These are phyloP conservation scores for Micronycteris hirsuta DNA, from an alignment of 2,113 vertebrate species.

Conservation along the genomic window DNA sequence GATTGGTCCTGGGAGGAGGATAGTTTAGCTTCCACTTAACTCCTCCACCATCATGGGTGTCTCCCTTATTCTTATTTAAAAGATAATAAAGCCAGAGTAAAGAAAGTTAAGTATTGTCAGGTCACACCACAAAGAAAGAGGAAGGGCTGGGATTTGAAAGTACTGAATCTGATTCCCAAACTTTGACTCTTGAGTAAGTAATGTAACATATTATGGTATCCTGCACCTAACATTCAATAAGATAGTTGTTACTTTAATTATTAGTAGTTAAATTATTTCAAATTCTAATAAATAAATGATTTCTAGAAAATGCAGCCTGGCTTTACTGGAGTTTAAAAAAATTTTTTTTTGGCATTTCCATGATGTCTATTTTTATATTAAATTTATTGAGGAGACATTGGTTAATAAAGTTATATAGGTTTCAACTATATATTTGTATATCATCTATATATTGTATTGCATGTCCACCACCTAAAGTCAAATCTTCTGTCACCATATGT, in stretches of 20 bases:
- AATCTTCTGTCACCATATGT: neutral
- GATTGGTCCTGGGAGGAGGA: too few species aligned
- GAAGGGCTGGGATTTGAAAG: neutral
- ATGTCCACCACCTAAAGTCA: neutral
- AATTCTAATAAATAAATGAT: neutral
- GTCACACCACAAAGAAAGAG: neutral
- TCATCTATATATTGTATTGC: neutral
- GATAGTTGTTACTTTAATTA: neutral
- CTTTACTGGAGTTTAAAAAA: neutral
- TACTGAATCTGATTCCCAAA: neutral
- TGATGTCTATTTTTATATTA: neutral
- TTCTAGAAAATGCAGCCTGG: neutral
- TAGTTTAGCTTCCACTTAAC: too few species aligned
- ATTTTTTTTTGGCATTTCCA: neutral
- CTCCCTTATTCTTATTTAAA: neutral
- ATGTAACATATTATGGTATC: neutral
- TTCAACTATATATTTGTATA: neutral
- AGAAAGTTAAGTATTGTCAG: neutral
- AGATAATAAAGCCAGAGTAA: neutral
- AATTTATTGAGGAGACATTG: neutral
- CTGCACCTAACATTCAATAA: neutral
- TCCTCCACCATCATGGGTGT: too few species aligned
- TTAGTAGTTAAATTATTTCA: neutral
- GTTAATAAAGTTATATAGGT: neutral
- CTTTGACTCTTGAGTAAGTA: neutral